Base-by-base conservation (phyloP, 2,797 vertebrate species). In the Yasuhikotakia modesta region DNA sequence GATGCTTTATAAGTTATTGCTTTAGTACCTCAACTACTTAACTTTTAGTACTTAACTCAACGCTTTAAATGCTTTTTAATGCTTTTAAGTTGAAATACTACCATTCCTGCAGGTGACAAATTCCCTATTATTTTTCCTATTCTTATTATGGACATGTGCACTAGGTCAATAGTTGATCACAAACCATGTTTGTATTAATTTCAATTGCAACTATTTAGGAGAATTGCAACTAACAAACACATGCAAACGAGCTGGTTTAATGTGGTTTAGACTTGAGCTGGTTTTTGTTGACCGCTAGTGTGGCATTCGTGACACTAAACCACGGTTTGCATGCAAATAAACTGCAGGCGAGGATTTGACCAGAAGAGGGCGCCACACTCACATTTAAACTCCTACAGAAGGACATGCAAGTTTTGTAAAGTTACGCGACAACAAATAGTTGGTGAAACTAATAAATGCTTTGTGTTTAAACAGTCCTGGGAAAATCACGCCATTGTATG, bases 361-460 rank as follows among this genome's bases (percentile, higher is more conserved):
- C 77, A 73, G 46, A 27, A 74, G 80, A 50, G 63, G 82, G 73
- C 73, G 65, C 6, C 22, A 43, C 58, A 10, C 17, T 6, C 35
- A 39, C 7, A 11, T 57, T n/a, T 16, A 32, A 39, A 53, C 43
- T 2, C 8, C n/a, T 14, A 14, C 11, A 57, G 7, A 21, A 2
- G 7, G 27, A 52, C 1, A 43, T 16, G 14, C 11, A 61, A 0
- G 21, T 63, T 63, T 24, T 19, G 10, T 39, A 6, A 19, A 19
- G 24, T 27, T 0, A 45, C 11, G 57, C 61, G 19, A 19, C 2
- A 8, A 16, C 21, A 11, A 2, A 5, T 27, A 27, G 30, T 7
- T 39, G 10, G 35, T 8, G 35, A 39, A 39, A 39, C 35, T 39
- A 39, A 39, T 8, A 6, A 4, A 39, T 6, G 35, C 6, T 8